These are phyloP conservation scores for Columba livia DNA, from an alignment of 2,113 vertebrate genomes.

Conservation along the genomic window DNA sequence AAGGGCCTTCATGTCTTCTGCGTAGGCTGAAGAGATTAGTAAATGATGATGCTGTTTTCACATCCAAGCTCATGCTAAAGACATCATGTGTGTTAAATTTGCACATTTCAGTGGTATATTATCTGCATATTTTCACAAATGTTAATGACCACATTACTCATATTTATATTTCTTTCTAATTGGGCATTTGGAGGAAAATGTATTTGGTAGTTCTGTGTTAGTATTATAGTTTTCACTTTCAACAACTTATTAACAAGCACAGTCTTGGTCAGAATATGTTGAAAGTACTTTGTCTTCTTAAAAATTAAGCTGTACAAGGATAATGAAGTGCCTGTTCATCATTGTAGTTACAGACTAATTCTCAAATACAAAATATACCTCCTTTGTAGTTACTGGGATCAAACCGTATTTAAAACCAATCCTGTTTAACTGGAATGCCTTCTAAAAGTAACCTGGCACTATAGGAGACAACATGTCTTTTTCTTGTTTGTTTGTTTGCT, in stretches of 20 bases:
- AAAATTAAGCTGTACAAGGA: conserved; percentile 15
- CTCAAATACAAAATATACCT: conserved; percentile 58
- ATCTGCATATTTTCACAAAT: conserved; percentile 30
- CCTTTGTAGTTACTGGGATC: conserved; percentile 54
- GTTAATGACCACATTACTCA: conserved; percentile 56
- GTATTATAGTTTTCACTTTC: conserved; percentile 23
- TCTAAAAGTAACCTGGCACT: not conserved
- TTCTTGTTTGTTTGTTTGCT: not conserved
- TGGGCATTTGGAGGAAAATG: conserved; percentile 46
- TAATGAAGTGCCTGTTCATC: conserved; percentile 57
- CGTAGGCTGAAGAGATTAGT: not conserved
- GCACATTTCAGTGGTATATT: not conserved
- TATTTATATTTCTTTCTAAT: conserved; percentile 66
- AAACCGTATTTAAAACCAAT: conserved; percentile 39
- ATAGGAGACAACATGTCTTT: not conserved
- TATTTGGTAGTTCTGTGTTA: conserved; percentile 7
- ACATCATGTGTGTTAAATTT: not conserved
- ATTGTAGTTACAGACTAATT: conserved; percentile 39
- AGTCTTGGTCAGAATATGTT: not conserved
- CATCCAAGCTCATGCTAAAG: not conserved
- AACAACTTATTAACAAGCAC: not conserved
- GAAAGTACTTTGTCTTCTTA: not conserved
- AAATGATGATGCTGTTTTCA: not conserved
- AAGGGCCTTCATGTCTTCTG: not conserved
- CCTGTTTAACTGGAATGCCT: conserved; percentile 20